Conservation (phyloP, 2,113 vertebrate genomes). For the Rhinogobius similis region DNA sequence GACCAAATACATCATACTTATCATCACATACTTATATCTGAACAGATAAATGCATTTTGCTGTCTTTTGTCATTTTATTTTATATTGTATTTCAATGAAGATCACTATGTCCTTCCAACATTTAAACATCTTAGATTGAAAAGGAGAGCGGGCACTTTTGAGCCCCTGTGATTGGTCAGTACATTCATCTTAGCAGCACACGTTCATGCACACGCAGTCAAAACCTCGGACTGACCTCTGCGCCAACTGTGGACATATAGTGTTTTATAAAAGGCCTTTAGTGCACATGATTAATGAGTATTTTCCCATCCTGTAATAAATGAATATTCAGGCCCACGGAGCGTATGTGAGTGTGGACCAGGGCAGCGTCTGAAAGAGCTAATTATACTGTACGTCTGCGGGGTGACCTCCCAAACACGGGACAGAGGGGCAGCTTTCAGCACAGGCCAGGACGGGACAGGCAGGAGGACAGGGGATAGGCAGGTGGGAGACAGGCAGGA, state of each 20-base stretch:
- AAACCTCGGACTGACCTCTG: slow-evolving; percentile 12
- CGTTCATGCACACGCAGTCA: background rate
- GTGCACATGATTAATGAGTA: slow-evolving; percentile 10
- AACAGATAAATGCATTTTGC: too few species aligned
- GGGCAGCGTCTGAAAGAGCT: slow-evolving; percentile 45
- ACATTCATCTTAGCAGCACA: background rate
- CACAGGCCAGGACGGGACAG: slow-evolving; percentile 51
- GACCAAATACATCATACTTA: too few species aligned
- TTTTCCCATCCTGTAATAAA: slow-evolving; percentile 6
- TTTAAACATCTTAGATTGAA: too few species aligned
- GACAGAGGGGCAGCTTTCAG: slow-evolving; percentile 65
- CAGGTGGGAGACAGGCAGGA: background rate
- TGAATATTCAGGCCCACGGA: slow-evolving; percentile 18
- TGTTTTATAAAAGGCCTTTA: background rate
- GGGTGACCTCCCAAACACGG: slow-evolving; percentile 51
- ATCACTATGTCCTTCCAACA: too few species aligned
- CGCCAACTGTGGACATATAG: background rate
- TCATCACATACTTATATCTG: too few species aligned
- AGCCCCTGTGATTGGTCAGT: too few species aligned
- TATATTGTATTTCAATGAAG: too few species aligned
- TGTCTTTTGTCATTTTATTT: too few species aligned
- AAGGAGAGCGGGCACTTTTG: too few species aligned
- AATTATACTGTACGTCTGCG: slow-evolving; percentile 58
- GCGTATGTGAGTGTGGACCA: slow-evolving; percentile 45
- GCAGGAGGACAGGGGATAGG: slow-evolving; percentile 12